phyloP scores from a whole-genome alignment of 2,797 vertebrate species.

The Syndactyla subalaris region DNA sequence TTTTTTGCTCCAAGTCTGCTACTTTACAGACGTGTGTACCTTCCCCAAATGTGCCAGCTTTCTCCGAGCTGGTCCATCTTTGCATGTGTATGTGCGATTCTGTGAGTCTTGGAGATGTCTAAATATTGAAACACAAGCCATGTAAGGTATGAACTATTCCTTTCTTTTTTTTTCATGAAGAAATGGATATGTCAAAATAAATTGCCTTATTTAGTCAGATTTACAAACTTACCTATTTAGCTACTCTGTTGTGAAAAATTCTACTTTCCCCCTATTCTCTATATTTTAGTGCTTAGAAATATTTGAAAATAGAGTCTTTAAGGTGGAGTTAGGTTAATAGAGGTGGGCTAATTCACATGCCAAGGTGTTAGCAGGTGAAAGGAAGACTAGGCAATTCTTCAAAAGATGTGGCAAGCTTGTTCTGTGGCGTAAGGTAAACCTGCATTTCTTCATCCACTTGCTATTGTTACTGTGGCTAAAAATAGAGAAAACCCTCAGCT shows the following conservation, averaged over 20 bases:
- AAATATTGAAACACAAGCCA: neutral
- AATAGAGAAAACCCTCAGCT: conserved; percentile 23
- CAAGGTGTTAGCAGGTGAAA: neutral
- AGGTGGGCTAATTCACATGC: neutral
- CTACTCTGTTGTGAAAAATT: neutral
- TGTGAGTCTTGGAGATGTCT: neutral
- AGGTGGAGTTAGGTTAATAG: neutral
- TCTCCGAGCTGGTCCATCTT: neutral
- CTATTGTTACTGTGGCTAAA: conserved; percentile 20
- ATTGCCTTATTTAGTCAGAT: neutral
- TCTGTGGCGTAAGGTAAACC: neutral
- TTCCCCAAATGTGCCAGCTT: neutral
- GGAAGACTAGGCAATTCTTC: neutral
- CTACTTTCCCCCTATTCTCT: neutral
- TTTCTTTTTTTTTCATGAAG: neutral
- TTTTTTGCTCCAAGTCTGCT: neutral
- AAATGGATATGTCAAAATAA: neutral
- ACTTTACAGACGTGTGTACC: neutral
- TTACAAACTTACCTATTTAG: neutral
- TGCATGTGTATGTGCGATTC: neutral
- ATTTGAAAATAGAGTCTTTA: neutral
- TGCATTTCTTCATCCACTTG: neutral
- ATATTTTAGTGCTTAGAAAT: neutral
- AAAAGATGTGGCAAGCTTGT: neutral
- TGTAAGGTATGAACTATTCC: neutral